These are phyloP conservation scores for Pyralis farinalis DNA, from an alignment of 2,888 invertebrate genomes.

Conservation along the genomic window DNA sequence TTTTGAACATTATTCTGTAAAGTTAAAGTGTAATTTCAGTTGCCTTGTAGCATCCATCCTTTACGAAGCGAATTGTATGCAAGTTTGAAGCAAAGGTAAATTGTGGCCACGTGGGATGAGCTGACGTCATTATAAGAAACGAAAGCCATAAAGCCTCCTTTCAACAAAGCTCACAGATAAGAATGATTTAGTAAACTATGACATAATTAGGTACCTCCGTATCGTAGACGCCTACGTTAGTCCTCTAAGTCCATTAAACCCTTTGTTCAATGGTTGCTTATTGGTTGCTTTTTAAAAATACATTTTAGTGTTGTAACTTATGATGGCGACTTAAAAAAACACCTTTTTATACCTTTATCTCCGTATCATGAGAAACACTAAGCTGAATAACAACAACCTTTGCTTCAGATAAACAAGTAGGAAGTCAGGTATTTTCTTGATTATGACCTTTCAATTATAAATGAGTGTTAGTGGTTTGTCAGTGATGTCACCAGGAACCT, in stretches of 20 bases:
- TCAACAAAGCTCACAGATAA: slow-evolving; percentile 26
- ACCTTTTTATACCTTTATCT: no score
- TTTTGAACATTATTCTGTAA: slow-evolving; percentile 30
- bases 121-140: slow-evolving; percentile 50
- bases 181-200: slow-evolving; percentile 27
- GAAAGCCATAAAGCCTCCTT: slow-evolving; percentile 25
- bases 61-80: slow-evolving; percentile 27
- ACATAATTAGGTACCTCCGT: slow-evolving; percentile 23
- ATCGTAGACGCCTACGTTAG: slow-evolving; percentile 1
- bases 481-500: no score
- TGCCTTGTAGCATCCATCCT: slow-evolving; percentile 14
- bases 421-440: no score
- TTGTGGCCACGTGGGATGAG: slow-evolving; percentile 48
- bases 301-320: no score
- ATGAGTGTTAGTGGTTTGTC: no score
- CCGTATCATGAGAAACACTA: no score
- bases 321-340: no score
- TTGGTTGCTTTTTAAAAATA: no score
- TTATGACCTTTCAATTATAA: no score
- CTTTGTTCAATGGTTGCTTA: no score
- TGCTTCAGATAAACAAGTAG: no score
- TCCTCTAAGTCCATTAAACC: not conserved
- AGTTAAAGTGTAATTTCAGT: slow-evolving; percentile 15
- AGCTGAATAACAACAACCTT: no score
- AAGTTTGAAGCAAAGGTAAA: slow-evolving; percentile 23